These are phyloP conservation scores for Centruroides vittatus DNA, from an alignment of 1,140 invertebrate genomes.

Conservation along the genomic window DNA sequence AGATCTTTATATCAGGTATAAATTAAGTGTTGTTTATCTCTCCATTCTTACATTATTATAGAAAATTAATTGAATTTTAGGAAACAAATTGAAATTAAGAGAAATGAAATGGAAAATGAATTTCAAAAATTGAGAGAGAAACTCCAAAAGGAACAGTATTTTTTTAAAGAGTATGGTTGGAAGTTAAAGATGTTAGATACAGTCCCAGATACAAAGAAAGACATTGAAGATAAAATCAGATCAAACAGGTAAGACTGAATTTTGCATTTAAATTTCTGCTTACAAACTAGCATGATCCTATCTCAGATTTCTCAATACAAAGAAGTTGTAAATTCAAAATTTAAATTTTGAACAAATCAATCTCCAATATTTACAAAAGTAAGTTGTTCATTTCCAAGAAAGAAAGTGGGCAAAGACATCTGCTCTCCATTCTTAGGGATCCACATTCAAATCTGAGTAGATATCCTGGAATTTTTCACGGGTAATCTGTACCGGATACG, in stretches of 20 bases:
- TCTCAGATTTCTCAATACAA: too few relatives aligned
- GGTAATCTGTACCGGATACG: too few relatives aligned
- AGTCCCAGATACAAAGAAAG: not conserved
- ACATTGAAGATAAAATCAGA: constrained; percentile 8
- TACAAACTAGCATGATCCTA: too few relatives aligned
- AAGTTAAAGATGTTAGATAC: not conserved
- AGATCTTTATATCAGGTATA: constrained; percentile 7
- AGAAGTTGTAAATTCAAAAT: too few relatives aligned
- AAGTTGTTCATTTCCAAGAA: too few relatives aligned
- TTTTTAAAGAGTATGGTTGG: not conserved
- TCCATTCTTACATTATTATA: not conserved
- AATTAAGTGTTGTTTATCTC: not conserved
- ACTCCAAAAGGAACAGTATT: not conserved
- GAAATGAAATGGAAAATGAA: constrained; percentile 3
- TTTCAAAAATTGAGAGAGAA: not conserved
- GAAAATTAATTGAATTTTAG: not conserved
- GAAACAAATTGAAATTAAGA: constrained; percentile 1
- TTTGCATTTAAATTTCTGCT: not conserved
- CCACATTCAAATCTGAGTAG: too few relatives aligned
- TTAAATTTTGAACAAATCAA: too few relatives aligned
- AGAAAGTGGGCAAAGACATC: too few relatives aligned
- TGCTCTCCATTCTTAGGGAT: too few relatives aligned
- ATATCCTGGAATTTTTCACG: too few relatives aligned
- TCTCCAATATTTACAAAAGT: too few relatives aligned
- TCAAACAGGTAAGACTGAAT: constrained; percentile 1